These are phyloP conservation scores for Ceratitis capitata DNA, from an alignment of 1,140 invertebrate genomes.

Conservation along the genomic window DNA sequence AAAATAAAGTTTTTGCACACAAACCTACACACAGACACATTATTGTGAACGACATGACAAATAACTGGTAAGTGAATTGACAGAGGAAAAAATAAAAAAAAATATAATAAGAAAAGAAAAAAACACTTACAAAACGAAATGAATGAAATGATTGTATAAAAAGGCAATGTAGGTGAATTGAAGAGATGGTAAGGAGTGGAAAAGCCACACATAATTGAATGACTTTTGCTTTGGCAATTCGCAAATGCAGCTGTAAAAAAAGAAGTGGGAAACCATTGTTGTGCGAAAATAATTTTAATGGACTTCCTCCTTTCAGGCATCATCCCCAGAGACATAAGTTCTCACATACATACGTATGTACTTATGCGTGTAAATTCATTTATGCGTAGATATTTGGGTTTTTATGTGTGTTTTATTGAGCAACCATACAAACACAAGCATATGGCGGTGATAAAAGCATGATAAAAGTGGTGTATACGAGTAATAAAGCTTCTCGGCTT, in stretches of 20 bases:
- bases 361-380: background rate
- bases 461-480: background rate
- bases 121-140: background rate
- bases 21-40: background rate
- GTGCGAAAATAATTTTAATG: background rate
- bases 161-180: background rate
- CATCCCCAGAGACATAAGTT: background rate
- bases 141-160: background rate
- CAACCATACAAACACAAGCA: background rate
- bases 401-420: background rate
- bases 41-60: background rate
- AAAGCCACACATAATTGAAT: background rate
- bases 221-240: background rate
- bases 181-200: background rate
- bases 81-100: slow-evolving; percentile 2
- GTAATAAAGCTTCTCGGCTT: background rate
- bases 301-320: background rate
- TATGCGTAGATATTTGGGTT: background rate
- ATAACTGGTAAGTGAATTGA: background rate
- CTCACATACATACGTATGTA: background rate
- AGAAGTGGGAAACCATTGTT: background rate
- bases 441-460: background rate
- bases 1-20: background rate
- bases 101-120: background rate
- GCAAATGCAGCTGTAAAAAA: background rate